Conservation (phyloP, 2,113 vertebrate genomes). For the Oncorhynchus tshawytscha region DNA sequence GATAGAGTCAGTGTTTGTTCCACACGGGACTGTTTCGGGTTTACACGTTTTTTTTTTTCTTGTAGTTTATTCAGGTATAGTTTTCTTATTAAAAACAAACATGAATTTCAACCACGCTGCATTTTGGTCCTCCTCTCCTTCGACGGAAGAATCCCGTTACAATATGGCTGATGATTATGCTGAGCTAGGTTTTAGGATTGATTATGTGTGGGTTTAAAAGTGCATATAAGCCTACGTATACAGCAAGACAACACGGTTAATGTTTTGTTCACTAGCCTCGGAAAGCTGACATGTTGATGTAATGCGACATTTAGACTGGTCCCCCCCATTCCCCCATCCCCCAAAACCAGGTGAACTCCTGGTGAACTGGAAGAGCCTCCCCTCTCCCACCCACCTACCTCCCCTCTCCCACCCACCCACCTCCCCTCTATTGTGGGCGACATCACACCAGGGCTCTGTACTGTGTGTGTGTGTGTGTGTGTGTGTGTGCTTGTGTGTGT, state of each 20-base stretch:
- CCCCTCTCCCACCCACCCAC: constrained; percentile 20
- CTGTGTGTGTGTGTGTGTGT: neutral
- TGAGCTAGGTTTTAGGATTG: neutral
- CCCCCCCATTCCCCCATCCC: too few species aligned
- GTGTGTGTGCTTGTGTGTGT: neutral
- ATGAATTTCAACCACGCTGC: too few species aligned
- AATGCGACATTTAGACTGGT: neutral
- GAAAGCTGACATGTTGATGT: neutral
- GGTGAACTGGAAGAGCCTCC: constrained; percentile 26
- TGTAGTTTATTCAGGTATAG: too few species aligned
- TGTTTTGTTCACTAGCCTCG: too few species aligned
- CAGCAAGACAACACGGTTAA: too few species aligned
- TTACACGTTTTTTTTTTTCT: too few species aligned
- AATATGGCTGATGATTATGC: neutral
- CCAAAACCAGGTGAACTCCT: constrained; percentile 27
- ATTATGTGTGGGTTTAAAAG: neutral
- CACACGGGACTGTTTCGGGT: too few species aligned
- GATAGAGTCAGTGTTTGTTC: too few species aligned
- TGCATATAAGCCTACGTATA: neutral
- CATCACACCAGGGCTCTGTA: neutral
- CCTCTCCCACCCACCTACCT: constrained; percentile 10
- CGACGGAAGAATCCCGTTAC: too few species aligned
- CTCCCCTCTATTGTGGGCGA: constrained; percentile 15
- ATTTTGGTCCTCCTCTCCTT: too few species aligned
- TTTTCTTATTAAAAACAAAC: too few species aligned